Conservation (phyloP, 2,113 vertebrate species). For the Rostratula benghalensis region DNA sequence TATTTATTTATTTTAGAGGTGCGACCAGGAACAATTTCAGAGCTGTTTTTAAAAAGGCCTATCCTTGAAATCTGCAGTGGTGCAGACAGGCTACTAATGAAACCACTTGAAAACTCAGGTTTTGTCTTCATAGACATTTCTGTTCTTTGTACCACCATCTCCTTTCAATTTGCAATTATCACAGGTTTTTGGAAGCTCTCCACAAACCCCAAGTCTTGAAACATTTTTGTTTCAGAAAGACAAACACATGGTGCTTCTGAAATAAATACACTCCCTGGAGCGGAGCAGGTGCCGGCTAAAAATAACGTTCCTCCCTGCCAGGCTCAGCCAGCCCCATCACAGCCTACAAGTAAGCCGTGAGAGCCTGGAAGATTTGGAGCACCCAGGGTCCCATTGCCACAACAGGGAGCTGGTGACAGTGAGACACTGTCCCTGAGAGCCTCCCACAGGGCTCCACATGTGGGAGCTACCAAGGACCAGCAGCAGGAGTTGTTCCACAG, state of each 20-base stretch:
- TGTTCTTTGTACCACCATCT: background rate
- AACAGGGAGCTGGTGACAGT: background rate
- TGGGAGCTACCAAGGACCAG: background rate
- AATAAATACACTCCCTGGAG: background rate
- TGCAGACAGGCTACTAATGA: background rate
- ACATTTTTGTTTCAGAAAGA: background rate
- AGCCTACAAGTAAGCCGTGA: background rate
- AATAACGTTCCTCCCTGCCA: background rate
- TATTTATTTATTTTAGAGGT: constrained; percentile 27
- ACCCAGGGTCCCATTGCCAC: background rate
- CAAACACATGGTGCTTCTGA: background rate
- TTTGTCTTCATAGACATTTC: background rate
- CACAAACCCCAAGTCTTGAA: background rate
- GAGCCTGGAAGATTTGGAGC: background rate
- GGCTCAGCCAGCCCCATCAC: background rate
- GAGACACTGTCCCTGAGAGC: background rate
- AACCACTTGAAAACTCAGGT: background rate
- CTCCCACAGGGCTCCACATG: background rate
- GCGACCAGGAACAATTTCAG: background rate
- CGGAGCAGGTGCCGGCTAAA: background rate
- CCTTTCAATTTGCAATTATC: background rate
- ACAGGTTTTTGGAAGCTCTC: background rate
- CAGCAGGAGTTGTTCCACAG: background rate
- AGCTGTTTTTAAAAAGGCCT: background rate
- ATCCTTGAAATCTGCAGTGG: background rate